Base-by-base conservation (phyloP, 2,797 vertebrate species). In the Zenarchopterus dispar region DNA sequence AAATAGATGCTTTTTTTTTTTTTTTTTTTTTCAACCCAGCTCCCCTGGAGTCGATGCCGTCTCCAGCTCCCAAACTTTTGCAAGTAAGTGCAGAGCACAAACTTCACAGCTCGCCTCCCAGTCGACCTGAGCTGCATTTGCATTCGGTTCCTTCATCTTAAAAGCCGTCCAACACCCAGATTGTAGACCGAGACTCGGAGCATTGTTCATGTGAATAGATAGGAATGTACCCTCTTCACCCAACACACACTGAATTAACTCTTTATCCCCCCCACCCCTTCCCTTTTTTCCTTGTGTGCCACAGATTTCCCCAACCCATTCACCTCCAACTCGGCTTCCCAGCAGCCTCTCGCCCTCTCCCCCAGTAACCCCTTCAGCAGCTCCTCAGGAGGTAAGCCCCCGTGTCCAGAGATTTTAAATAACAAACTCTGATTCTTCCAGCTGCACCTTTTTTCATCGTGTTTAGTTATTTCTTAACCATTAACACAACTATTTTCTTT, bases 311-410 rank as follows among this genome's bases (percentile, higher is more conserved):
- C 94, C 67, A 97, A 96, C 86, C 95, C 96, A 19, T 96, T 97
- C 64, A 91, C 88, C 45, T 77, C 89, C 61, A 57, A 84, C 74
- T 85, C 92, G 0, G 67, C 82, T 6, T 71, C 92, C 71, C 94
- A 93, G 77, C 89, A 84, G 76, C 85, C 89, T 2, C 42, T 89
- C 6, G 88, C 91, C 52, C 91, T 95, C 76, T 94, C 95, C 81
- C 93, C 94, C 70, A 95, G 95, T 77, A 97, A 96, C 86, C 96
- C 96, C 19, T 96, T 96, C 93, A 94, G 94, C 88, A 90, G 90
- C 78, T 75, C 92, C 60, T 84, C 88, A 23, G 82, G 93, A 77
- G 95, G 96, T 96, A 88, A 94, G 93, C 72, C 48, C 63, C 62
- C 63, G 3, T 41, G 48, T 44, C 46, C 56, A 9, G 46, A 17